Conservation (phyloP, 2,797 vertebrate species). For the Vultur gryphus region DNA sequence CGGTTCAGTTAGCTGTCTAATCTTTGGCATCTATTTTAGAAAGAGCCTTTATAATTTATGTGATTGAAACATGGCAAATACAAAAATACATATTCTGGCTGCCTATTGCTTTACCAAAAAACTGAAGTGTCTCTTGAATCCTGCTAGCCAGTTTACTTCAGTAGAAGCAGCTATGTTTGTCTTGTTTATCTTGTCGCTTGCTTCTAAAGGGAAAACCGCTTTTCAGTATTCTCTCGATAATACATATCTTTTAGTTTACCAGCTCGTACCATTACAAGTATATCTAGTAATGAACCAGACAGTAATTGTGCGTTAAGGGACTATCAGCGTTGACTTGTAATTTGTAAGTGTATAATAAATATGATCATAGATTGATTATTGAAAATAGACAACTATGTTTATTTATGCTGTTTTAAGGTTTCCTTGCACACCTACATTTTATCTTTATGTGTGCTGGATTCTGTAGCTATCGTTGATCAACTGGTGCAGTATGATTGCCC, state of each 20-base stretch:
- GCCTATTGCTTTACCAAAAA: not conserved
- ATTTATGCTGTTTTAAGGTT: not conserved
- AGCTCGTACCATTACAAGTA: not conserved
- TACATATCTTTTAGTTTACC: not conserved
- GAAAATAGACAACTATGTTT: not conserved
- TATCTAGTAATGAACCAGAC: not conserved
- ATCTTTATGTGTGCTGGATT: not conserved
- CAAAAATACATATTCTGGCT: not conserved
- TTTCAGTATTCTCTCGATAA: slow-evolving; percentile 11
- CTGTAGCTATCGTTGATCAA: not conserved
- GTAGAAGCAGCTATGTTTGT: not conserved
- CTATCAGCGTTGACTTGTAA: not conserved
- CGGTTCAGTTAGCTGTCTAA: not conserved
- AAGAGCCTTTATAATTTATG: not conserved
- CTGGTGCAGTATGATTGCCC: not conserved
- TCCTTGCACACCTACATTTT: not conserved
- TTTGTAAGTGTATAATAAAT: slow-evolving; percentile 2
- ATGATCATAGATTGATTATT: not conserved
- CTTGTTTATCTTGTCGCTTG: not conserved
- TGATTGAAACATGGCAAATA: not conserved
- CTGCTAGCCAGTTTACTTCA: not conserved
- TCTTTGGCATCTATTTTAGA: not conserved
- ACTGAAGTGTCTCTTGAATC: not conserved
- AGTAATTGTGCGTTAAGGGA: slow-evolving; percentile 33
- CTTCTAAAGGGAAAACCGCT: not conserved